Conservation (phyloP, 53 echinoderm and acorn worm genomes). For the Hippasteria phrygiana region DNA sequence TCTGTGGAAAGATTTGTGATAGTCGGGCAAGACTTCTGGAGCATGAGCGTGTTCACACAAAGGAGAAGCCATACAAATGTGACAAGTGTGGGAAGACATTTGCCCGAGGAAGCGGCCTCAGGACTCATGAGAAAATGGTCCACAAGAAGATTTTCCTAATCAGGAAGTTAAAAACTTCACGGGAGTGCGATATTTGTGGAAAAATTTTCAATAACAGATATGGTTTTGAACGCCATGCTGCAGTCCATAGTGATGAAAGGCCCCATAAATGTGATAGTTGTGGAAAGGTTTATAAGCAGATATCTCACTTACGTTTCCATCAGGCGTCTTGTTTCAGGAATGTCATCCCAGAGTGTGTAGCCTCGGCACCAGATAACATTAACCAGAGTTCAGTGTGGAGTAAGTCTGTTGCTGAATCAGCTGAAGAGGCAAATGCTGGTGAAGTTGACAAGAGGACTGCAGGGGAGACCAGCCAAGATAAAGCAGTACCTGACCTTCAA, state of each 20-base stretch:
- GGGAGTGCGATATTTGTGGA: not conserved
- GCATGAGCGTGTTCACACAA: slow-evolving; percentile 18
- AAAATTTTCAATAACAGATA: not conserved
- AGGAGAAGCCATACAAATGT: slow-evolving; percentile 33
- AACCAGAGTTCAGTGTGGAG: no score
- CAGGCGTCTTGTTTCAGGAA: not conserved
- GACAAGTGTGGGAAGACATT: slow-evolving; percentile 22
- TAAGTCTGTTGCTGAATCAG: not conserved
- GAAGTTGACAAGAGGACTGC: no score
- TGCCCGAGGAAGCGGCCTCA: not conserved
- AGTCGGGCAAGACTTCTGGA: no score
- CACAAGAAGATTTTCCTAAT: not conserved
- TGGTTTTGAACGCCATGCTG: not conserved
- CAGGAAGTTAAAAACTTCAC: not conserved
- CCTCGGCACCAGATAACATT: not conserved
- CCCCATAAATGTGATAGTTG: slow-evolving; percentile 26
- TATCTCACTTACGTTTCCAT: not conserved
- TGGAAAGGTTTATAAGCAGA: not conserved
- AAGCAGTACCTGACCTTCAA: no score
- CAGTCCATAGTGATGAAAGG: not conserved
- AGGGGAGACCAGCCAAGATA: no score
- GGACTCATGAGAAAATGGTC: not conserved
- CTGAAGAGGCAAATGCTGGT: no score
- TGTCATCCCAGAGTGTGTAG: not conserved
- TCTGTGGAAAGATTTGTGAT: not conserved